Base-by-base conservation (phyloP, 2,888 invertebrate genomes). In the Anorthoa munda region DNA sequence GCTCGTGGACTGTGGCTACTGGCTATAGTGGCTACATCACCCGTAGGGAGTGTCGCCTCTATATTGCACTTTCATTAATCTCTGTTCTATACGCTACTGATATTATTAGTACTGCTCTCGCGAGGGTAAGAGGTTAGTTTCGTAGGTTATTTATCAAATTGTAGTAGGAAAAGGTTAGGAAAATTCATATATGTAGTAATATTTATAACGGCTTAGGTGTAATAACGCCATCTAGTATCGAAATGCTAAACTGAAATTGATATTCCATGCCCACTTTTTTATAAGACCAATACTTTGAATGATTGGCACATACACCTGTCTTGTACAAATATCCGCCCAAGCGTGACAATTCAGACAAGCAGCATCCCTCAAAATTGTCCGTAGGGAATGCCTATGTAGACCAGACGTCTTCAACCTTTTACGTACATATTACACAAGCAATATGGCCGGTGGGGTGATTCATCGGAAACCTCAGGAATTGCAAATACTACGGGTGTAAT, bases 21-120 rank as follows among this genome's bases (percentile, higher is more conserved):
- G 58, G 60, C 31, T 50, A 23, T 55, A 39, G 60, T 66, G 66
- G 72, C 50, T 21, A 66, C 74, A 50, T 9, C 39, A 51, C 45
- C 18, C 51, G 70, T 26, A 26, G 66, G 56, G 66, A 58, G 45
- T 68, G 68, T 77, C 59, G 73, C 53, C 70, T 66, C 39, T 72
- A n/a, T 58, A 74, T 72, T 85, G 74, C 61, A 70, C 65, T 68
- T 70, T 50, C 65, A 80, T 79, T 77, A 77, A 76, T 79, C 59
- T 71, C 55, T 53, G 45, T 67, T 65, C 56, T 50, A 17, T 53
- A 55, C 46, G 21, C 39, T 21, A 31, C 61, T 59, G 65, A 51
- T 69, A 73, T 82, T 69, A 61, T 77, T 68, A 82, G 39, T 23
- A 39, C 50, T 77, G 39, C 18, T 72, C 39, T 26, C 7, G 23